These are phyloP conservation scores for Phyllostomus hastatus DNA, from an alignment of 2,113 vertebrate species.

Conservation along the genomic window DNA sequence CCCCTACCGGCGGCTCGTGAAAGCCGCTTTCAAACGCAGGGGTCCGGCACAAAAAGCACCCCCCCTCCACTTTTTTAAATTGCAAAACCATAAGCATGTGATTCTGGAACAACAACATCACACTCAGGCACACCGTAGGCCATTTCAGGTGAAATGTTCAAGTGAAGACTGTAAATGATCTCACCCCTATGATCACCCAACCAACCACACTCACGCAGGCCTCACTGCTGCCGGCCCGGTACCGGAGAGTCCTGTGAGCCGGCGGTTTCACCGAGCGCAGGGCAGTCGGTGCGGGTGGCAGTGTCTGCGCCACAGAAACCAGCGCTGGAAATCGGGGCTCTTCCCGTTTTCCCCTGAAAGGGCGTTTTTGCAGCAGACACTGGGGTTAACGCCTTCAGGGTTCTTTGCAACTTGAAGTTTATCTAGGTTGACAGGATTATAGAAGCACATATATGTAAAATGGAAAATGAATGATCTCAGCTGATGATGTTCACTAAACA, in stretches of 20 bases:
- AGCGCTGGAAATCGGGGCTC: not conserved
- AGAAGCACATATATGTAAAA: not conserved
- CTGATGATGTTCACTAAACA: not conserved
- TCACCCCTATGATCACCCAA: too few relatives aligned
- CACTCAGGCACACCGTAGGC: too few relatives aligned
- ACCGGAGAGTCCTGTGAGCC: not conserved
- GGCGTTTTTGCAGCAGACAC: not conserved
- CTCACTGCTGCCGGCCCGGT: too few relatives aligned
- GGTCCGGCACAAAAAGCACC: too few relatives aligned
- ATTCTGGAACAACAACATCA: too few relatives aligned
- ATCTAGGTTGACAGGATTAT: not conserved
- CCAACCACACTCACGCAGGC: too few relatives aligned
- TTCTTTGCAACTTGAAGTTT: not conserved
- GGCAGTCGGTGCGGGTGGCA: not conserved
- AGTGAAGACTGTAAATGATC: too few relatives aligned
- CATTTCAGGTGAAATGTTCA: too few relatives aligned
- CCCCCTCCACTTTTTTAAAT: too few relatives aligned
- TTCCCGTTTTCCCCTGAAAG: rapidly evolving
- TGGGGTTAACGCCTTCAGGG: not conserved
- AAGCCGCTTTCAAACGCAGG: not conserved
- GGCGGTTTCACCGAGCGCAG: not conserved
- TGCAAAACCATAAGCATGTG: too few relatives aligned
- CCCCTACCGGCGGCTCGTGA: not conserved
- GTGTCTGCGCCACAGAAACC: not conserved
- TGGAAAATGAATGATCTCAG: not conserved